phyloP scores from a whole-genome alignment of 1,140 invertebrate species.

The Cydia amplana region DNA sequence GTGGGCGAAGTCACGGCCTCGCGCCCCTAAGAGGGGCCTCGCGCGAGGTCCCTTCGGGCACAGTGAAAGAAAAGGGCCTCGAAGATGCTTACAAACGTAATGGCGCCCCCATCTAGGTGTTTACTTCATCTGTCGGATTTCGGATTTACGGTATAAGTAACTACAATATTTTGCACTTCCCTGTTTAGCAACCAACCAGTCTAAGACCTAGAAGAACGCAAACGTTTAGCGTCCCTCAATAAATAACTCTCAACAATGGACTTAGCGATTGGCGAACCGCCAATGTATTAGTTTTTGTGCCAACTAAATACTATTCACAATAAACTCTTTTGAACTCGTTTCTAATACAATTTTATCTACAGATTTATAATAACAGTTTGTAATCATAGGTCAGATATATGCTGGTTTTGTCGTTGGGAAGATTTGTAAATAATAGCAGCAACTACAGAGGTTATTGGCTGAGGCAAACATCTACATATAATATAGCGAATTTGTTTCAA shows the following conservation, averaged over 20 bases:
- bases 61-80: too few species aligned
- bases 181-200: too few species aligned
- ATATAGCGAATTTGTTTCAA: background rate
- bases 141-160: too few species aligned
- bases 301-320: constrained; percentile 1
- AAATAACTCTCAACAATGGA: constrained; percentile 18
- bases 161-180: too few species aligned
- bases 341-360: background rate
- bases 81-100: too few species aligned
- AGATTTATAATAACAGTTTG: background rate
- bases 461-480: constrained; percentile 30
- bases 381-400: background rate
- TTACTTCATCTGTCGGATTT: too few species aligned
- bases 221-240: background rate
- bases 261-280: background rate
- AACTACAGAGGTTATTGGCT: constrained; percentile 39
- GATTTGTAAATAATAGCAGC: background rate
- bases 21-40: too few species aligned
- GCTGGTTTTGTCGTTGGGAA: background rate
- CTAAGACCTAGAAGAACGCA: constrained; percentile 1
- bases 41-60: too few species aligned
- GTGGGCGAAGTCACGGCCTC: too few species aligned
- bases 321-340: background rate
- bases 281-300: constrained; percentile 26
- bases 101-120: too few species aligned